Evolutionary conservation across 2,113 vertebrate genomes (phyloP).

Genomic region (Pimephales promelas): DNA sequence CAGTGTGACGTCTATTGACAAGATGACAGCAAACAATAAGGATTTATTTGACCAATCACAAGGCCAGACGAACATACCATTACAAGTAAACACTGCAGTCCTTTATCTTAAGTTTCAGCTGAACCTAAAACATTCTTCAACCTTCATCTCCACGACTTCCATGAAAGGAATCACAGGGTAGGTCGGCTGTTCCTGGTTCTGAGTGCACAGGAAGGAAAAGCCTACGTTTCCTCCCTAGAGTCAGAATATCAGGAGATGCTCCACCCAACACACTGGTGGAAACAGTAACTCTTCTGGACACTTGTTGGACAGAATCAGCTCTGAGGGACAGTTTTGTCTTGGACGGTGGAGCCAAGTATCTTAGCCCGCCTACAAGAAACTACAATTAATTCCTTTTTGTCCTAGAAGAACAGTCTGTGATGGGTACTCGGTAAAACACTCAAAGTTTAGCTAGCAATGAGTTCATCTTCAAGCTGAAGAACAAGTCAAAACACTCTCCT

Average conservation of each 20-base stretch:
- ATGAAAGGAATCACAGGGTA: not conserved
- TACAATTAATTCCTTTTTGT: not conserved
- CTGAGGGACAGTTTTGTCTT: not conserved
- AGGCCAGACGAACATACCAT: not conserved
- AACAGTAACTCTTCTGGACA: conserved; percentile 25
- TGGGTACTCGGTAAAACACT: not conserved
- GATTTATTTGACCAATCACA: not conserved
- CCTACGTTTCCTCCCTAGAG: conserved; percentile 62
- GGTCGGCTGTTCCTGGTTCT: conserved; percentile 1
- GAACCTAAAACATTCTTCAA: not conserved
- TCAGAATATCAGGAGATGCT: conserved; percentile 35
- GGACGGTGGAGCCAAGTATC: not conserved
- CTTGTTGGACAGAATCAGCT: not conserved
- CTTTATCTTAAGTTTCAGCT: not conserved
- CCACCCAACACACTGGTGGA: conserved; percentile 46
- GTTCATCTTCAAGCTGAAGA: conserved; percentile 2
- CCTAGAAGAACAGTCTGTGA: not conserved
- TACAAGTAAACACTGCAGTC: not conserved
- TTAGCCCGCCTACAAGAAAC: not conserved
- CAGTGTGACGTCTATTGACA: not conserved
- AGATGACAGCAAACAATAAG: not conserved
- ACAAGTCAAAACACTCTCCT: conserved; percentile 49
- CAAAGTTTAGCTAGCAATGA: not conserved
- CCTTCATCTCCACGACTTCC: not conserved
- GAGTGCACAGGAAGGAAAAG: conserved; percentile 62